These are phyloP conservation scores for Cardiocondyla obscurior DNA, from an alignment of 1,140 invertebrate genomes.

Conservation along the genomic window DNA sequence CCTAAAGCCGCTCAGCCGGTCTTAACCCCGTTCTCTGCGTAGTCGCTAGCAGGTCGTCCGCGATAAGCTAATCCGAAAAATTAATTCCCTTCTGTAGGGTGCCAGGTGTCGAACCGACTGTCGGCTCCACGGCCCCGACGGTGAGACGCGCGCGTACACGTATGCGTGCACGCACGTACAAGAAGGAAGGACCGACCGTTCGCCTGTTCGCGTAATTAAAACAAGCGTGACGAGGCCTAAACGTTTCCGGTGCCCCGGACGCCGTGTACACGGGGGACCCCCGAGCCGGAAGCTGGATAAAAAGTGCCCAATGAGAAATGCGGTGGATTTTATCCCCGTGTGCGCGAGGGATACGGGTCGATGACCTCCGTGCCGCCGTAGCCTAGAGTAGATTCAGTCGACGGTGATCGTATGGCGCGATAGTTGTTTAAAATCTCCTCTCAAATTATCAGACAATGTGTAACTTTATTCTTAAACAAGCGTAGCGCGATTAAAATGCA, in stretches of 20 bases:
- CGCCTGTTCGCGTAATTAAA: slow-evolving; percentile 76
- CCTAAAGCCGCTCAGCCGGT: slow-evolving; percentile 76
- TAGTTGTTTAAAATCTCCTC: background rate
- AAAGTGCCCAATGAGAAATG: slow-evolving; percentile 63
- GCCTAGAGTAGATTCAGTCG: slow-evolving; percentile 1
- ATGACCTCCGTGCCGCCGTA: slow-evolving; percentile 41
- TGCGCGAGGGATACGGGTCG: slow-evolving; percentile 55
- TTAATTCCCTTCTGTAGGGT: slow-evolving; percentile 78
- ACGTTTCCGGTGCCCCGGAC: slow-evolving; percentile 75
- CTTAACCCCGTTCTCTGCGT: slow-evolving; percentile 75
- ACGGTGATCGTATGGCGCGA: background rate
- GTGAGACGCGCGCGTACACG: background rate
- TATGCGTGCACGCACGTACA: slow-evolving; percentile 5
- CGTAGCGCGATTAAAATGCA: background rate
- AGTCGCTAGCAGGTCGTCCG: slow-evolving; percentile 75
- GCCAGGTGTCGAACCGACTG: slow-evolving; percentile 78
- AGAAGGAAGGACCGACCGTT: slow-evolving; percentile 46
- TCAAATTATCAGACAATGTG: background rate
- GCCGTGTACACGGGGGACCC: slow-evolving; percentile 54
- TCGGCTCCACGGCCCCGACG: slow-evolving; percentile 41
- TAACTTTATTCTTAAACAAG: background rate
- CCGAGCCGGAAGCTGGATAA: slow-evolving; percentile 76
- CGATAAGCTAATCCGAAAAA: slow-evolving; percentile 83
- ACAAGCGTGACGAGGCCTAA: slow-evolving; percentile 81
- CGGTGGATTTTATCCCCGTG: slow-evolving; percentile 54